These are phyloP conservation scores for Melanotaenia nigrans DNA, from an alignment of 2,797 vertebrate species.

Conservation along the genomic window DNA sequence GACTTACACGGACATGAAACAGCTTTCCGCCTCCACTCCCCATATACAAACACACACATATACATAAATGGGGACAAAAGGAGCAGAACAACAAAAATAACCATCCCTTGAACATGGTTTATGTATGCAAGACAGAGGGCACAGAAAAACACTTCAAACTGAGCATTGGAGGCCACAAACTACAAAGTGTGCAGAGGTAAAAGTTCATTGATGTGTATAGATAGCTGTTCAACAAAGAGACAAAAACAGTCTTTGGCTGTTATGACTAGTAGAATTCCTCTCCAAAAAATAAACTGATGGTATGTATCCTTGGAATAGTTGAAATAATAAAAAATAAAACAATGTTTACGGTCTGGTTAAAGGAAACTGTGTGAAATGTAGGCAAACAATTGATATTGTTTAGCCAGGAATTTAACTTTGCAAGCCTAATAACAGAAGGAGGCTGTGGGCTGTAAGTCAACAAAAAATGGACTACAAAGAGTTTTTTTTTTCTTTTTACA, in stretches of 20 bases:
- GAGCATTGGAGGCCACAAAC: constrained; percentile 31
- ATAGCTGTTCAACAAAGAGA: constrained; percentile 66
- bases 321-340: constrained; percentile 33
- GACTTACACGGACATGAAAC: constrained; percentile 18
- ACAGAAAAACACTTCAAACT: constrained; percentile 64
- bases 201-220: constrained; percentile 74
- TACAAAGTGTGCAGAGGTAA: constrained; percentile 42
- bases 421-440: constrained; percentile 16
- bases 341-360: constrained; percentile 70
- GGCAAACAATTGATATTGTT: constrained; percentile 61
- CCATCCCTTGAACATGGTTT: constrained; percentile 57
- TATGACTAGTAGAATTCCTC: constrained; percentile 74
- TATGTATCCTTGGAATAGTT: constrained; percentile 51
- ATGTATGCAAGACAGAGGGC: constrained; percentile 62
- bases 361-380: constrained; percentile 56
- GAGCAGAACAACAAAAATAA: constrained; percentile 59
- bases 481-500: background rate
- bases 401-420: constrained; percentile 31
- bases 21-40: background rate
- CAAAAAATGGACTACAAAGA: background rate
- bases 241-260: constrained; percentile 72
- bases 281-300: constrained; percentile 58
- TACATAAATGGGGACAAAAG: constrained; percentile 49
- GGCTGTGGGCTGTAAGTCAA: background rate
- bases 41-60: constrained; percentile 4